Evolutionary conservation across 64 coral and sea anemone genomes (phyloP).

Genomic region (Dendronephthya gigantea): DNA sequence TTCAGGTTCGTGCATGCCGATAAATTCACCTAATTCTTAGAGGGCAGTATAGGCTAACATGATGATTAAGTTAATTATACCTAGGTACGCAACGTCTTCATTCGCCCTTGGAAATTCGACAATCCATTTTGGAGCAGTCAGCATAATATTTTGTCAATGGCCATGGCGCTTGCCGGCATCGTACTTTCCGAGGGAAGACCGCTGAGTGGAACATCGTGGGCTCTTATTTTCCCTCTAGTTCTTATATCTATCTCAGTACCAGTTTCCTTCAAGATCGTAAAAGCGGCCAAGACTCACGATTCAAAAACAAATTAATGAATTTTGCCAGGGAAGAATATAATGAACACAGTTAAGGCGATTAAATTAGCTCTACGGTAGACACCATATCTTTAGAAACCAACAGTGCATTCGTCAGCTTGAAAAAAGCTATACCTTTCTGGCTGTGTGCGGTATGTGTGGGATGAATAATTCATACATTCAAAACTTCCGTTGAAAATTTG

Average conservation of each 20-base stretch:
- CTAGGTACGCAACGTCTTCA: not conserved
- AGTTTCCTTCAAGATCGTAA: not conserved
- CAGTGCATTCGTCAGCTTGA: too few relatives aligned
- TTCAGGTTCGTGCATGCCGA: too few relatives aligned
- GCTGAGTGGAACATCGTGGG: conserved; percentile 4
- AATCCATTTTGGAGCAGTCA: conserved; percentile 9
- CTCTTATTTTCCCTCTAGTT: not conserved
- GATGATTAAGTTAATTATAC: not conserved
- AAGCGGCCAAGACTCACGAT: not conserved
- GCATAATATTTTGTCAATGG: not conserved
- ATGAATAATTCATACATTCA: too few relatives aligned
- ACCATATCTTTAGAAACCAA: too few relatives aligned
- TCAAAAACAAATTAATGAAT: not conserved
- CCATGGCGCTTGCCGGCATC: not conserved
- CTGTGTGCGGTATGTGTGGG: too few relatives aligned
- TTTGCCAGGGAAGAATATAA: too few relatives aligned
- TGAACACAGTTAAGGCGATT: not conserved
- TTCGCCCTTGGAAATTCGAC: conserved; percentile 15
- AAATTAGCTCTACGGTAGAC: not conserved
- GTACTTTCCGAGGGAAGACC: not conserved
- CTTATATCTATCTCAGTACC: not conserved
- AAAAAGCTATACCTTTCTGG: too few relatives aligned
- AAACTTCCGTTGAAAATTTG: too few relatives aligned
- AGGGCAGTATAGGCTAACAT: not conserved
- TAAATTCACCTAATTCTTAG: too few relatives aligned